These are phyloP conservation scores for Salpingus planirostris DNA, from an alignment of 2,888 invertebrate genomes.

Conservation along the genomic window DNA sequence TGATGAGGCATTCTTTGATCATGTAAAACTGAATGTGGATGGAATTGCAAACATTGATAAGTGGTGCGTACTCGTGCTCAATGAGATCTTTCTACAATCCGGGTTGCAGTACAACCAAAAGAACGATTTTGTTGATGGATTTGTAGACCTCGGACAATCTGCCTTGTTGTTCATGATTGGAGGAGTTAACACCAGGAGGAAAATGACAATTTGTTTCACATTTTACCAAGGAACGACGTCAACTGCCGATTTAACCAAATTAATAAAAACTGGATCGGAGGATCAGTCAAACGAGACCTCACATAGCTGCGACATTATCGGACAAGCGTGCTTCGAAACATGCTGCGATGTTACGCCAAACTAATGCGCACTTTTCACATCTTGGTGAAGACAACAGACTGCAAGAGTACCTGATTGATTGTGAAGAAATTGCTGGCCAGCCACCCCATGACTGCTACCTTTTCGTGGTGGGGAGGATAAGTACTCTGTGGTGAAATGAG, in stretches of 20 bases:
- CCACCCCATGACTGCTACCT: too few species aligned
- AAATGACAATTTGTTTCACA: slow-evolving; percentile 19
- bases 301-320: slow-evolving; percentile 17
- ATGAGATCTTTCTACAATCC: slow-evolving; percentile 16
- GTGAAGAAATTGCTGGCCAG: slow-evolving; percentile 15
- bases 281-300: slow-evolving; percentile 15
- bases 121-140: slow-evolving; percentile 13
- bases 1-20: slow-evolving; percentile 14
- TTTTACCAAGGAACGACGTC: slow-evolving; percentile 17
- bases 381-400: slow-evolving; percentile 8
- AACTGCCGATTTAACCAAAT: slow-evolving; percentile 8
- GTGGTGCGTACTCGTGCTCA: slow-evolving; percentile 14
- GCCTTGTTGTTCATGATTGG: slow-evolving; percentile 22
- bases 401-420: slow-evolving; percentile 14
- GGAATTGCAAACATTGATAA: slow-evolving; percentile 8
- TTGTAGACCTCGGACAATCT: slow-evolving; percentile 14
- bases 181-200: slow-evolving; percentile 20
- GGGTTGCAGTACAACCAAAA: slow-evolving; percentile 14
- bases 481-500: too few species aligned
- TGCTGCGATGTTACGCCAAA: slow-evolving; percentile 16
- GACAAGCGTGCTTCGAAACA: slow-evolving; percentile 26
- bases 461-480: too few species aligned
- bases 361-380: slow-evolving; percentile 7
- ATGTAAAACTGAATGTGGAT: slow-evolving; percentile 7
- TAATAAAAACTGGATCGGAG: slow-evolving; percentile 16